Evolutionary conservation across 1,140 invertebrate genomes (phyloP).

Genomic region (Cherax quadricarinatus): DNA sequence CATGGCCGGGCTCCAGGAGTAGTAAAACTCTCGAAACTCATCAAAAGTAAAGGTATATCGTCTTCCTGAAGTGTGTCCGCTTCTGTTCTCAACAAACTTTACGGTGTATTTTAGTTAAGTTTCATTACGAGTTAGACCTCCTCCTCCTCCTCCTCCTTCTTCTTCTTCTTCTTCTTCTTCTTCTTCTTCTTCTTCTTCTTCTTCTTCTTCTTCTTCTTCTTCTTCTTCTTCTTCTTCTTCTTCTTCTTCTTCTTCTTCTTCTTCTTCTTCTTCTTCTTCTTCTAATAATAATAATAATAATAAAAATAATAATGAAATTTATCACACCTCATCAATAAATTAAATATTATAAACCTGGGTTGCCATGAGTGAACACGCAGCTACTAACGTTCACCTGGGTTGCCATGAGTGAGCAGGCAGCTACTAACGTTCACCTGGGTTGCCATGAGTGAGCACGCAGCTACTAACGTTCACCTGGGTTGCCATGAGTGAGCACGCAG

Average conservation of each 20-base stretch:
- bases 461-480: background rate
- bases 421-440: background rate
- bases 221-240: background rate
- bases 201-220: background rate
- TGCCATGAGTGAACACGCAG: too few species aligned
- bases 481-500: too few species aligned
- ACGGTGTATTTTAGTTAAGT: background rate
- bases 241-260: background rate
- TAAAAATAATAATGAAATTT: too few species aligned
- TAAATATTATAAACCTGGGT: background rate
- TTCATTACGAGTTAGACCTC: background rate
- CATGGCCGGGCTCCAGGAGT: too few species aligned
- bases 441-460: too few species aligned
- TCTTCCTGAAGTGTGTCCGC: too few species aligned
- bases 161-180: background rate
- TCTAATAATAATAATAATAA: too few species aligned
- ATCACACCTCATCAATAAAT: too few species aligned
- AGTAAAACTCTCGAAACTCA: too few species aligned
- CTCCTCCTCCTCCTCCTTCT: constrained; percentile 9
- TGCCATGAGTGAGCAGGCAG: too few species aligned
- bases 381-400: background rate
- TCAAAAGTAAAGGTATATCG: too few species aligned
- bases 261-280: too few species aligned
- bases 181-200: constrained; percentile 1
- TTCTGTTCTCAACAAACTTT: background rate